Evolutionary conservation across 2,797 vertebrate genomes (phyloP), one percentile per base, ranked within the genome.

Genomic region (Leptatherina wallacei): DNA sequence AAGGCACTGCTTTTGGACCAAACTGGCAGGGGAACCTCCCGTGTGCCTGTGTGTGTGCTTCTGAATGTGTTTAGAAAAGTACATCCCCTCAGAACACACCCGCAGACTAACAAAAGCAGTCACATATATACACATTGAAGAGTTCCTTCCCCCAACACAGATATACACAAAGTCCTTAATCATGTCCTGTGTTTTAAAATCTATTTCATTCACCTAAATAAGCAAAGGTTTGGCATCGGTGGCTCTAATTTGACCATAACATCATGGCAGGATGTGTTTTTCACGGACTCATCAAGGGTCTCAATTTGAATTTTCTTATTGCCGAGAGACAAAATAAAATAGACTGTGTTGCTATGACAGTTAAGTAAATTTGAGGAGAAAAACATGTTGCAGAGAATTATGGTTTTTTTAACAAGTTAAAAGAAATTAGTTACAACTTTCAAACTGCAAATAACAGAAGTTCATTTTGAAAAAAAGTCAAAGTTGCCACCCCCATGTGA

Each of bases 11-110:
- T 80, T 84, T 74, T 56, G 56, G 64, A 68, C 62, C 36, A 81
- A 78, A 73, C 67, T 78, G 73, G 73, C 59, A 85, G 57, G 44
- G 38, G 51, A 67, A 80, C 68, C 40, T 71, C 18, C 3, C 49
- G 22, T 71, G 22, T 33, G 62, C 49, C 22, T 71, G 22, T 33
- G 62, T 61, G 56, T 47, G 13, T 70, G 51, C 67, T 49, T 65
- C 65, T 74, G 65, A 16, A 71, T 64, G 63, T 91, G 88, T 91
- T 90, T 93, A 87, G 81, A 91, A 86, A 88, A 85, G 85, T 70
- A 82, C 88, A 90, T 90, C 87, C 88, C 86, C 65, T 88, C 55
- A 55, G 74, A 73, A 87, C 81, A 88, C 82, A 62, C 84, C 75
- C 84, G 4, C 57, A 70, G 51, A 82, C 80, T 61, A 81, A 85